A percentile compares a stretch with the other conserved stretches of the same genome.
These are phyloP conservation scores for Potamarius usumacintae DNA, from an alignment of 2,113 vertebrate genomes.

Conservation along the genomic window DNA sequence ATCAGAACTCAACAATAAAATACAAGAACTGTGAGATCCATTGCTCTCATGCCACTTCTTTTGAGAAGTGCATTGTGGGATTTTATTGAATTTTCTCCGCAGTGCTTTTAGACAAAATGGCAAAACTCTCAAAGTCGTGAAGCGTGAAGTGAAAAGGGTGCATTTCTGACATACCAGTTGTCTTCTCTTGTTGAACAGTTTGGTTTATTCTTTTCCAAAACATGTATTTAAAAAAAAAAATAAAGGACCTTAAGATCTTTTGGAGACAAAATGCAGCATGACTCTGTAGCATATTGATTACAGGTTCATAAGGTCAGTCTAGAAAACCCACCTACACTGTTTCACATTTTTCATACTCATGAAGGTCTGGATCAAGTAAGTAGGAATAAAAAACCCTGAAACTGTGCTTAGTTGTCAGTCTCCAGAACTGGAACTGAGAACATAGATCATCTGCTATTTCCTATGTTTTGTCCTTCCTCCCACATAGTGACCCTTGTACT, in stretches of 20 bases:
- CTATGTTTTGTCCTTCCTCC: not conserved
- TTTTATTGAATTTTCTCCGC: not conserved
- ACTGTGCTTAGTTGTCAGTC: not conserved
- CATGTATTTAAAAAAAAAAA: not conserved
- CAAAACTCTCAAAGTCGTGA: not conserved
- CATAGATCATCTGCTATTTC: not conserved
- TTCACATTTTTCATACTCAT: not conserved
- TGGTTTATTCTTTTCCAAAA: not conserved
- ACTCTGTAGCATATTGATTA: conserved; percentile 7
- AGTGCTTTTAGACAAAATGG: not conserved
- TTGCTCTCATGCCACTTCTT: not conserved
- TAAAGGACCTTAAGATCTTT: not conserved
- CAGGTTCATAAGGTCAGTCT: conserved; percentile 6
- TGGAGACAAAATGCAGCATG: conserved; percentile 8
- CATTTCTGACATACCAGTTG: not conserved
- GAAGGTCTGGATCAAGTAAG: conserved; percentile 8
- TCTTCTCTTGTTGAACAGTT: not conserved
- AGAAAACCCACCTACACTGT: conserved; percentile 22
- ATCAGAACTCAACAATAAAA: not conserved
- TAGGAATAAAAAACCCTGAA: not conserved
- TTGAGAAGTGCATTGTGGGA: not conserved
- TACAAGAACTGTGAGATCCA: not conserved
- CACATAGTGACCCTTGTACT: conserved; percentile 5
- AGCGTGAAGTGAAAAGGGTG: not conserved
- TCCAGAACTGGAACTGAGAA: conserved; percentile 2